Base-by-base conservation (phyloP, 2,113 vertebrate genomes). In the Morone chrysops region DNA sequence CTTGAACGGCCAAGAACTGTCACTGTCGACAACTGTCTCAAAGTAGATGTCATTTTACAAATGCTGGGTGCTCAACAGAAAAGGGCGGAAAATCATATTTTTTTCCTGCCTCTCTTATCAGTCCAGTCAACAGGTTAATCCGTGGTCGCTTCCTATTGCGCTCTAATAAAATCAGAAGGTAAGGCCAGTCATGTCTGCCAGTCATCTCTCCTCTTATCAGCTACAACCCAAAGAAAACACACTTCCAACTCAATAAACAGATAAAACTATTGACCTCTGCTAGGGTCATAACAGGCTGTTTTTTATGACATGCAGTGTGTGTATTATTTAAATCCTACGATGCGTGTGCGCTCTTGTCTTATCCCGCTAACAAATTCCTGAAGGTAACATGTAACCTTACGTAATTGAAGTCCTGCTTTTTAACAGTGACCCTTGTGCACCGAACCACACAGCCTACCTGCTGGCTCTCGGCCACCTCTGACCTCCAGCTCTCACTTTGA, bases 151-250 rank as follows among this genome's bases (percentile, higher is more conserved):
- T 84, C 78, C 67, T 36, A 8, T n/a, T 12, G 36, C 0, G 16
- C 14, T 22, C 14, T 16, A 9, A 79, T 50, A 62, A 81, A 31
- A 71, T 51, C 4, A 47, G 2, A 3, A 69, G 36, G n/a, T 48
- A 63, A 73, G 51, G 76, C 53, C 48, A 18, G 16, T 71, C 57
- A 25, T 18, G 22, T 65, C 83, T 56, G n/a, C 87, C 68, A 50
- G 5, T 83, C 73, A 57, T 57, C 81, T 14, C 78, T 50, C 31
- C 74, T 59, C 63, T 84, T 75, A 84, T 85, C 78, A 71, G 74
- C 61, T 10, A 36, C 54, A 66, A 51, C 4, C 47, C 70, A 25
- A 40, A 83, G 63, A 76, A 83, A 78, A 78, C 76, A 70, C 74
- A 77, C 74, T 36, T 59, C 67, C 12, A 73, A 60, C 65, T 71